Base-by-base conservation (phyloP, 2,888 invertebrate species). In the Branchellion lobata region DNA sequence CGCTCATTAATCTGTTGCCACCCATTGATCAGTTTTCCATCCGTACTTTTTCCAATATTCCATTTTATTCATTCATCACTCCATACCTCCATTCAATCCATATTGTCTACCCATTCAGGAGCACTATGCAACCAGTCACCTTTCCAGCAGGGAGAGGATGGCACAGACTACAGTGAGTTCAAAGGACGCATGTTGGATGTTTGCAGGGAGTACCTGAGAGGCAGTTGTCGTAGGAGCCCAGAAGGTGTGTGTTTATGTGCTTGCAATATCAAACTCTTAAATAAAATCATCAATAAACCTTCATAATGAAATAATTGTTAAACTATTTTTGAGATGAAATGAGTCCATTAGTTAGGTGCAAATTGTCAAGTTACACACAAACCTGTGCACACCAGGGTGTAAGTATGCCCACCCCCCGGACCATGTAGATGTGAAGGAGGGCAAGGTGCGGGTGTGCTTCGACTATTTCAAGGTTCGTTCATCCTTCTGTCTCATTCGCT, bases 401-500 rank as follows among this genome's bases (percentile, higher is more conserved):
- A 76, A 69, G 57, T 80, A 61, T 71, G 80, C 80, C 8, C 80
- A 80, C 24, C 80, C 80, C 21, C 80, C 80, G 5, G 47, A 53
- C 18, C 53, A 75, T 34, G 80, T 80, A 11, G 77, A 80, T 27
- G 77, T 80, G n/a, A 69, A 51, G 24, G 80, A 80, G 3, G 80
- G 80, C 3, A 74, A 76, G 40, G 80, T 80, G n/a, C 75, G 65
- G 18, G 76, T 76, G n/a, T 80, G 80, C 47, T 80, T 77, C 61
- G 80, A 80, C 61, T 80, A 33, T 51, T 76, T 47, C 18, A 80
- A 80, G 80, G 80, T 80, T 24, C n/a, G 34, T 51, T 14, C 40
- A 40, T n/a, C n/a, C n/a, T n/a, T n/a, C n/a, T n/a, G n/a, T n/a
- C n/a, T n/a, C n/a, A n/a, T n/a, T n/a, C n/a, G n/a, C n/a, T n/a